These are phyloP conservation scores for Drosophila teissieri DNA, from an alignment of 1,140 invertebrate species.

Conservation along the genomic window DNA sequence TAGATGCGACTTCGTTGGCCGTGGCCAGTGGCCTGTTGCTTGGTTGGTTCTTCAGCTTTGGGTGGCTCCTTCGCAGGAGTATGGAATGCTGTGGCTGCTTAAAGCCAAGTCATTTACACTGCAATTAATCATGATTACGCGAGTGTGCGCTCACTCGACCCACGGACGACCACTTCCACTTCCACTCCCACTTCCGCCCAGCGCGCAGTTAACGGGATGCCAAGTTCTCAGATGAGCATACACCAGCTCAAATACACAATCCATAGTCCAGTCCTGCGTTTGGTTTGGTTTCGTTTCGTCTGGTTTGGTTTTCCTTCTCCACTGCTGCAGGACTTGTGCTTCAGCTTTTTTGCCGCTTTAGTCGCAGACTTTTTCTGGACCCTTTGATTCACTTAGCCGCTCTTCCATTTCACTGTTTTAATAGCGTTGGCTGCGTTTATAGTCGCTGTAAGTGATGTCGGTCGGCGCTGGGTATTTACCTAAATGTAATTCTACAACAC, in stretches of 20 bases:
- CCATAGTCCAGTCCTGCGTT: not conserved
- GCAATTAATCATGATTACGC: constrained; percentile 82
- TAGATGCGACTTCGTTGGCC: not conserved
- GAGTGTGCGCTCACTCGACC: constrained; percentile 19
- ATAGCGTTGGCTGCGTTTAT: constrained; percentile 1
- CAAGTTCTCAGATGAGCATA: not conserved
- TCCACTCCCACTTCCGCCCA: not conserved
- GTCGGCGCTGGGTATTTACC: constrained; percentile 4
- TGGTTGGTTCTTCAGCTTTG: not conserved
- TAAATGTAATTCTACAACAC: not conserved
- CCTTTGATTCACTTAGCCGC: constrained; percentile 4
- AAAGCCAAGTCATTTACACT: constrained; percentile 71
- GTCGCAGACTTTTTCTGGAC: constrained; percentile 31
- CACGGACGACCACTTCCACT: constrained; percentile 7
- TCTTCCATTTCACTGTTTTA: constrained; percentile 15
- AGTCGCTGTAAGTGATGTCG: constrained; percentile 4
- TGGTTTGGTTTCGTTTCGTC: constrained; percentile 1
- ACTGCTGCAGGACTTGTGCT: not conserved
- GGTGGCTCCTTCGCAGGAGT: not conserved
- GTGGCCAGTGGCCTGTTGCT: constrained; percentile 9
- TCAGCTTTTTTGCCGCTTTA: constrained; percentile 8
- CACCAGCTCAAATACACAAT: not conserved
- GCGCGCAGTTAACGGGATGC: not conserved
- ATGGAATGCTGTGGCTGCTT: constrained; percentile 13
- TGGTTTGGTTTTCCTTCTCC: not conserved